Conservation (phyloP, 1,140 invertebrate genomes). For the Copidosoma floridanum region DNA sequence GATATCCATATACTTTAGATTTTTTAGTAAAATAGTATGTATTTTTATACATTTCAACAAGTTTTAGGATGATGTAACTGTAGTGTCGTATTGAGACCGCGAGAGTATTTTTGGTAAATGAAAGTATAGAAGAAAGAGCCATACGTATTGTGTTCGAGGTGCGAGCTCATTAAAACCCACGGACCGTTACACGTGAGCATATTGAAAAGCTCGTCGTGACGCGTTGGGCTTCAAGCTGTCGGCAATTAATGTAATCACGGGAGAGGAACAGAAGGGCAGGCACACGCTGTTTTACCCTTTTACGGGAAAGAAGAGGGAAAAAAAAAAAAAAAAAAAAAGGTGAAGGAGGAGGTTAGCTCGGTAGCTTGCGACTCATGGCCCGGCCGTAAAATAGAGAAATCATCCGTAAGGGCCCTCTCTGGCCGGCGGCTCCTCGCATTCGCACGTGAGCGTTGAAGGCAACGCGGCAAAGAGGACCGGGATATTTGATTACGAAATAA, state of each 20-base stretch:
- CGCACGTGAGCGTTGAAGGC: conserved; percentile 12
- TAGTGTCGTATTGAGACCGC: too few relatives aligned
- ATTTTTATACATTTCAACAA: too few relatives aligned
- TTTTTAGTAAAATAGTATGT: too few relatives aligned
- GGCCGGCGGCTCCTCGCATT: conserved; percentile 19
- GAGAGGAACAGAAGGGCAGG: not conserved
- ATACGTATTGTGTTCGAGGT: too few relatives aligned
- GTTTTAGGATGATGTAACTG: too few relatives aligned
- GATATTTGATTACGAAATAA: conserved; percentile 59
- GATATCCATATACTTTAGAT: too few relatives aligned
- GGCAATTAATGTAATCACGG: conserved; percentile 26
- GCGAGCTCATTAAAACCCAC: conserved; percentile 24
- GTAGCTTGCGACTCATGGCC: conserved; percentile 39
- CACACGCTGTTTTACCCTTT: too few relatives aligned
- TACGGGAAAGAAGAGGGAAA: too few relatives aligned
- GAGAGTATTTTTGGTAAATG: too few relatives aligned
- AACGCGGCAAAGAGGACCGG: not conserved
- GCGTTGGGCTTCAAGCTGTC: conserved; percentile 15
- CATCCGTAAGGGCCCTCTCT: conserved; percentile 47
- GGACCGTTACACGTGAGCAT: too few relatives aligned
- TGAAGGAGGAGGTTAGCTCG: not conserved
- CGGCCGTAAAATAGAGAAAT: conserved; percentile 56
- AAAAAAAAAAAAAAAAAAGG: conserved; percentile 12
- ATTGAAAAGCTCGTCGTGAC: too few relatives aligned
- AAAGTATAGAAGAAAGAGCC: too few relatives aligned